Percentiles rank a stretch among this genome's conserved stretches.
Evolutionary conservation across 1,140 invertebrate species (phyloP).

Genomic region (Diorhabda carinulata): DNA sequence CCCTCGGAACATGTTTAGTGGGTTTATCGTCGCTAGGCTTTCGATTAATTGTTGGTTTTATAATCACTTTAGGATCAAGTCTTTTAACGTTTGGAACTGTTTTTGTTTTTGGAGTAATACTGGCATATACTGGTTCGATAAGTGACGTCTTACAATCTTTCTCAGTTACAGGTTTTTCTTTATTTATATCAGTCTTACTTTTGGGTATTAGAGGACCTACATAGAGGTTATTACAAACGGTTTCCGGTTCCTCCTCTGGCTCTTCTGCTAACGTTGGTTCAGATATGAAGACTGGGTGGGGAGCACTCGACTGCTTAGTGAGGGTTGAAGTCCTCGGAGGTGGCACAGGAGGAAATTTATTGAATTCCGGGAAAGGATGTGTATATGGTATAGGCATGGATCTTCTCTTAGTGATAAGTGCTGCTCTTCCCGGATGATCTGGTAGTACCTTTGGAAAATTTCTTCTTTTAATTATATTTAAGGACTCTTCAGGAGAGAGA

Average conservation of each 20-base stretch:
- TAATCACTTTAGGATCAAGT: slow-evolving; percentile 42
- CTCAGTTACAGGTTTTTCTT: slow-evolving; percentile 3
- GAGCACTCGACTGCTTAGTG: slow-evolving; percentile 47
- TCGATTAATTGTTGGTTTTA: slow-evolving; percentile 39
- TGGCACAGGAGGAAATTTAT: slow-evolving; percentile 58
- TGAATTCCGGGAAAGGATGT: slow-evolving; percentile 37
- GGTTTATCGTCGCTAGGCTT: slow-evolving; percentile 28
- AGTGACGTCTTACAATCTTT: slow-evolving; percentile 29
- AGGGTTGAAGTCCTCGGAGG: slow-evolving; percentile 61
- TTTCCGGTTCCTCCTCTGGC: slow-evolving; percentile 45
- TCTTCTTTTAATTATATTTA: slow-evolving; percentile 66
- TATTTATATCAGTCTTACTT: slow-evolving; percentile 23
- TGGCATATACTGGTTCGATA: neutral
- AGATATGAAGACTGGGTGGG: slow-evolving; percentile 38
- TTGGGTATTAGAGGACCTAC: slow-evolving; percentile 53
- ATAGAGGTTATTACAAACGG: slow-evolving; percentile 52
- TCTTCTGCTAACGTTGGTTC: slow-evolving; percentile 49
- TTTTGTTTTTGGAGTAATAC: too few relatives aligned
- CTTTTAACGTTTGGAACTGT: neutral
- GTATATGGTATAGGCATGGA: slow-evolving; percentile 52
- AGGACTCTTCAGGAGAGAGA: slow-evolving; percentile 63
- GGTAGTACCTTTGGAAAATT: slow-evolving; percentile 81
- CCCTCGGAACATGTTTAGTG: slow-evolving; percentile 37
- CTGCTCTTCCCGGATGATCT: slow-evolving; percentile 56
- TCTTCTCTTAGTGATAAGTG: slow-evolving; percentile 50